Evolutionary conservation across 2,888 invertebrate species (phyloP).

Genomic region (Bombylius major): DNA sequence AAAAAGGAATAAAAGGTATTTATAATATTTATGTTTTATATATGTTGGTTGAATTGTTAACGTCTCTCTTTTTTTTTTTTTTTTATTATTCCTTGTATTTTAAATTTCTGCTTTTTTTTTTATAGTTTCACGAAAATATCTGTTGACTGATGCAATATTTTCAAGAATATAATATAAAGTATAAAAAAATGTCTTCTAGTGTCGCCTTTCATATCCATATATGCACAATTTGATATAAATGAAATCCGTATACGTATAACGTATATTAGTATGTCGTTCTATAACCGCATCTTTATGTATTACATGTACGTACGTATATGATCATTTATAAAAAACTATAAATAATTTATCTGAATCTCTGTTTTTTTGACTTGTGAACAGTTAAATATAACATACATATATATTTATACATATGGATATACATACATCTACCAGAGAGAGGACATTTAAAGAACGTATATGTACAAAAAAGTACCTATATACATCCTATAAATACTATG

Average conservation of each 20-base stretch:
- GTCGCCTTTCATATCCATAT: constrained; percentile 19
- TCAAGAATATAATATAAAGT: background rate
- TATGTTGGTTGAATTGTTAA: background rate
- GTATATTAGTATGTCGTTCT: background rate
- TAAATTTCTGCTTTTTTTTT: too few relatives aligned
- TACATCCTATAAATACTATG: too few relatives aligned
- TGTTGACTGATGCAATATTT: constrained; percentile 1
- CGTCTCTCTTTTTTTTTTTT: too few relatives aligned
- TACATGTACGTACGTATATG: background rate
- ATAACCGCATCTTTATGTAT: constrained; percentile 1
- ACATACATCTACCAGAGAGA: too few relatives aligned
- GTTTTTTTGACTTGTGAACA: constrained; percentile 2
- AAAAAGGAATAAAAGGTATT: background rate
- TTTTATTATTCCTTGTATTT: too few relatives aligned
- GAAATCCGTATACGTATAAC: constrained; percentile 6
- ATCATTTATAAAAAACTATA: constrained; percentile 9
- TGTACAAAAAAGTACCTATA: too few relatives aligned
- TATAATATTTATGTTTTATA: background rate
- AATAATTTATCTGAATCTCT: constrained; percentile 10
- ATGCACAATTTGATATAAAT: constrained; percentile 16
- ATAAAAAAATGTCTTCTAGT: constrained; percentile 12
- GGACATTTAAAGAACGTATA: too few relatives aligned
- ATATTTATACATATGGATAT: too few relatives aligned
- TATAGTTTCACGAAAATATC: background rate
- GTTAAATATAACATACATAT: too few relatives aligned